These are phyloP conservation scores for Eulemur rubriventer DNA, from an alignment of 2,797 vertebrate genomes.

Conservation along the genomic window DNA sequence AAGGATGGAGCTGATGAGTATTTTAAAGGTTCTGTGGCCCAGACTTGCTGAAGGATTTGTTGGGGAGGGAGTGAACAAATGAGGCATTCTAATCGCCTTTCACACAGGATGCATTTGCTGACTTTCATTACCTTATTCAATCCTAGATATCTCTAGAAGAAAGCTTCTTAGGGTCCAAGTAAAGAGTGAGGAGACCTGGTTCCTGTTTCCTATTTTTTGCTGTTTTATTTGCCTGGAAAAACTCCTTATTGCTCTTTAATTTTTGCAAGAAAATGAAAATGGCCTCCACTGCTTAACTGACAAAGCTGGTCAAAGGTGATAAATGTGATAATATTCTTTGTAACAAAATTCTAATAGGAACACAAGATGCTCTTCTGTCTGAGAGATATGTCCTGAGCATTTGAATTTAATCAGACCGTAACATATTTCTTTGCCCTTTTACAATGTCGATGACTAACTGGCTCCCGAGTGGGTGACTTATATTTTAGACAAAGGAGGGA, in stretches of 20 bases:
- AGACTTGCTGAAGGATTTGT: neutral
- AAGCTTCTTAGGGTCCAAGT: neutral
- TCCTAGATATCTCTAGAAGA: neutral
- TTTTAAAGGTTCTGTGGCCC: neutral
- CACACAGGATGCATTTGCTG: neutral
- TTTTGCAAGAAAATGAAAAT: constrained; percentile 63
- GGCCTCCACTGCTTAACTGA: constrained; percentile 4
- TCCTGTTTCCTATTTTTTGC: neutral
- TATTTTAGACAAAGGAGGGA: constrained; percentile 63
- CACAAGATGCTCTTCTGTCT: constrained; percentile 52
- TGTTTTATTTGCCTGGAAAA: neutral
- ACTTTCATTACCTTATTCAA: neutral
- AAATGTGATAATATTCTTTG: constrained; percentile 37
- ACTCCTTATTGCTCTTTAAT: neutral
- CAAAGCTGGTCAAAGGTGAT: constrained; percentile 23
- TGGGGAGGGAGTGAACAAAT: neutral
- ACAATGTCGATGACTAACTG: constrained; percentile 65
- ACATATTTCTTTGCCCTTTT: constrained; percentile 62
- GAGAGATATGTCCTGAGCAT: constrained; percentile 42
- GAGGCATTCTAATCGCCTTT: neutral
- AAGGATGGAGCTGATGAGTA: neutral
- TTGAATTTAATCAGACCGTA: constrained; percentile 68
- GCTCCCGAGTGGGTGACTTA: constrained; percentile 50
- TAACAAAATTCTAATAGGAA: constrained; percentile 46
- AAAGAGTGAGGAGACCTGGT: neutral